Percentiles rank a stretch among this genome's conserved stretches.
Evolutionary conservation across 2,888 invertebrate genomes (phyloP).

Genomic region (Ennomos erosarius): DNA sequence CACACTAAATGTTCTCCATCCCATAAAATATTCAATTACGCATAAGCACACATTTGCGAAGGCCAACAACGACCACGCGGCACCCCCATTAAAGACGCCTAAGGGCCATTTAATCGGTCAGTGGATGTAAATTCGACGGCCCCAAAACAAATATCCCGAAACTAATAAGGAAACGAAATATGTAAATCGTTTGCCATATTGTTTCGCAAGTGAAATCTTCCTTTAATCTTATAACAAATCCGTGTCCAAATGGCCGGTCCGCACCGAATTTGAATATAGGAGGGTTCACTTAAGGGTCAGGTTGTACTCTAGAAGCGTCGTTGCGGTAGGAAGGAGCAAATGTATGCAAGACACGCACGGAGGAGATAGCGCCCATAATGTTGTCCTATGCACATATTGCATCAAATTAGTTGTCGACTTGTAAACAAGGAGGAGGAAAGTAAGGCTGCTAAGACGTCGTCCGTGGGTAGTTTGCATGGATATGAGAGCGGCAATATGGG

Average conservation of each 20-base stretch:
- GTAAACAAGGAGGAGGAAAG: constrained; percentile 82
- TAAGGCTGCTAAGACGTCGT: constrained; percentile 80
- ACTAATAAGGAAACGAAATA: constrained; percentile 86
- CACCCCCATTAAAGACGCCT: constrained; percentile 85
- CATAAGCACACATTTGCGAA: constrained; percentile 84
- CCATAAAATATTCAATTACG: constrained; percentile 85
- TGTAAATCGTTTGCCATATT: constrained; percentile 85
- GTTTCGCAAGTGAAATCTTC: constrained; percentile 86
- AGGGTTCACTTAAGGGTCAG: constrained; percentile 79
- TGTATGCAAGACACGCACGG: constrained; percentile 84
- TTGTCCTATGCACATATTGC: constrained; percentile 86
- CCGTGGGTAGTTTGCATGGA: constrained; percentile 85
- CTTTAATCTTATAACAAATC: constrained; percentile 87
- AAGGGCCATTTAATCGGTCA: constrained; percentile 86
- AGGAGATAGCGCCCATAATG: constrained; percentile 81
- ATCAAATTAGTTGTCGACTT: constrained; percentile 86
- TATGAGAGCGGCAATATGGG: constrained; percentile 84
- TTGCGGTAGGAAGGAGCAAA: constrained; percentile 74
- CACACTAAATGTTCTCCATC: constrained; percentile 74
- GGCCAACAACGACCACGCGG: constrained; percentile 85
- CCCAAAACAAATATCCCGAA: constrained; percentile 85
- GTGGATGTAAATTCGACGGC: constrained; percentile 84
- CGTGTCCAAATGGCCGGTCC: constrained; percentile 85
- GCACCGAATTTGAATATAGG: constrained; percentile 81
- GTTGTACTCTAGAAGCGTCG: constrained; percentile 61